phyloP scores from a whole-genome alignment of 1,140 invertebrate genomes.

The Diabrotica undecimpunctata region DNA sequence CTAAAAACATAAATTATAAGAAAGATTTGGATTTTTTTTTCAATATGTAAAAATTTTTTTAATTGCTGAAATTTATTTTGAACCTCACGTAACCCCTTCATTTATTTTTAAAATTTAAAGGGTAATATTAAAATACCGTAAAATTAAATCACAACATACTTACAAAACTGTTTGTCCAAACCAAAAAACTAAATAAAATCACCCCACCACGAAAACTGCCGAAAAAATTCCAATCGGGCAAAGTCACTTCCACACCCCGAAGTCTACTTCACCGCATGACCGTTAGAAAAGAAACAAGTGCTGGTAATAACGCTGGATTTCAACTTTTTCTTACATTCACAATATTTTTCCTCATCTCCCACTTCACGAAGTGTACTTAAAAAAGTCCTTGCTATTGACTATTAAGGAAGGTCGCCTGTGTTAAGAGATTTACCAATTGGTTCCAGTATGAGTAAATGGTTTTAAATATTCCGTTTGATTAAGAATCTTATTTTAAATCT shows the following conservation, averaged over 20 bases:
- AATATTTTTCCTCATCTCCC: constrained; percentile 6
- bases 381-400: constrained; percentile 4
- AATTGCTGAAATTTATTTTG: no score
- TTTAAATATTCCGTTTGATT: neutral
- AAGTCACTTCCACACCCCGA: constrained; percentile 8
- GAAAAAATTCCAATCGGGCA: neutral
- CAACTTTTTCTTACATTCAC: constrained; percentile 1
- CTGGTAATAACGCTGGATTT: neutral
- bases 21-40: no score
- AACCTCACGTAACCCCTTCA: no score
- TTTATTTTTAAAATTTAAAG: no score
- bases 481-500: neutral
- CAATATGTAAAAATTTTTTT: no score
- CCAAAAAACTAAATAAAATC: no score
- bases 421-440: neutral
- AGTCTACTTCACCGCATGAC: constrained; percentile 9
- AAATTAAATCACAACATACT: no score
- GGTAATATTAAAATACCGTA: no score
- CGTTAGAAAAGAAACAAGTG: constrained; percentile 3
- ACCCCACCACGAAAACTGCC: no score
- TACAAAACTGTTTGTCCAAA: no score
- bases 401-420: constrained; percentile 2
- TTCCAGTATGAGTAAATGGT: neutral
- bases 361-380: neutral
- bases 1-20: no score